Base-by-base conservation (phyloP, 2,797 vertebrate genomes). In the Hemibagrus guttatus region DNA sequence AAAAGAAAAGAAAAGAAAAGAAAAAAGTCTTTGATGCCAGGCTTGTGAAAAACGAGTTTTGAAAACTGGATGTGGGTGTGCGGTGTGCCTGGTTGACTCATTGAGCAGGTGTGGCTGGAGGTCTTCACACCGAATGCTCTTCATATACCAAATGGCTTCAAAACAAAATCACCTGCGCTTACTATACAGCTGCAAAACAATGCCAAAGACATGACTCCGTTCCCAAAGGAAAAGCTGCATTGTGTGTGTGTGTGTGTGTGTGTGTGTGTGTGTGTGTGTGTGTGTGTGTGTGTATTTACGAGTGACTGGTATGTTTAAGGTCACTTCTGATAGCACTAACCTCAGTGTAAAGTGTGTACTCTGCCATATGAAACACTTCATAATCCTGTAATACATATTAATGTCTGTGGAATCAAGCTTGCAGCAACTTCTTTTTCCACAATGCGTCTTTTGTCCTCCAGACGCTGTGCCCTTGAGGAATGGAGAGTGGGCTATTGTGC, bases 201-300 rank as follows among this genome's bases (percentile, higher is more conserved):
- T 79, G 31, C 17, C 42, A 49, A 92, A 91, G 46, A 5, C 94
- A 94, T 90, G 92, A 91, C 87, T 54, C 71, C 17, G 81, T 94
- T 95, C 93, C 92, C 93, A 94, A 90, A 11, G 72, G 89, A 92
- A 93, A 91, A 90, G 72, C 19, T 42, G 72, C 35, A 63, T 1
- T 49, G 6, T 49, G 46, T 49, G 46, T 49, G 46, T 49, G 46
- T 46, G 42, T 46, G 42, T 46, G 64, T 52, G 81, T 82, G 81
- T 82, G n/a, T 59, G 28, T 39, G 81, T 42, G 64, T 56, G 64
- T 83, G 81, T 49, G 80, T 71, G 75, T 39, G 46, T 31, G 39
- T 49, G 9, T 58, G 59, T 72, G 46, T 35, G 59, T 56, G 46
- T 56, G 21, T 69, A n/a, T 76, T 46, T 56, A 85, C 21, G 12